Conservation (phyloP, 2,113 vertebrate genomes). For the Argyrosomus japonicus region DNA sequence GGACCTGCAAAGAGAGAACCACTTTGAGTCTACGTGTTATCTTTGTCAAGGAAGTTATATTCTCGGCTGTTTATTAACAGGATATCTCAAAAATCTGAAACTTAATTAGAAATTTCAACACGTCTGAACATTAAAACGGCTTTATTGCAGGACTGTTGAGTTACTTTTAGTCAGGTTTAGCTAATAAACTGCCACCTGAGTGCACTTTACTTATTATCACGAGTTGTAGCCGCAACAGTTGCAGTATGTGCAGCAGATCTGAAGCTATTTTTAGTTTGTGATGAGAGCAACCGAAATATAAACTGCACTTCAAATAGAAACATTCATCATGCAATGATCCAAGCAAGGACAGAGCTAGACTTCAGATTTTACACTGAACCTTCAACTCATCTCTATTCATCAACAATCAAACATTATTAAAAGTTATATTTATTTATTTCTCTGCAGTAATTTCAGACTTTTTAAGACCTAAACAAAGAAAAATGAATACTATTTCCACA, state of each 20-base stretch:
- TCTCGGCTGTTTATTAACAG: not conserved
- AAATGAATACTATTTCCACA: no score
- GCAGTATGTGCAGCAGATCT: not conserved
- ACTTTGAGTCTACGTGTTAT: not conserved
- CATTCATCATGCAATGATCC: not conserved
- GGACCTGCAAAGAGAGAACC: constrained; percentile 83
- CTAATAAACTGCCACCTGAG: no score
- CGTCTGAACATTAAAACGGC: no score
- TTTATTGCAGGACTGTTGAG: no score
- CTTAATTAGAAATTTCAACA: not conserved
- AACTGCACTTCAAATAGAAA: not conserved
- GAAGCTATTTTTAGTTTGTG: not conserved
- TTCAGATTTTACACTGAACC: not conserved
- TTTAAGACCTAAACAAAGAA: no score
- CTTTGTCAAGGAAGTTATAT: not conserved
- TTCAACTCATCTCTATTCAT: not conserved
- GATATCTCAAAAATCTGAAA: not conserved
- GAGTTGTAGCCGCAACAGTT: not conserved
- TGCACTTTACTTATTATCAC: not conserved
- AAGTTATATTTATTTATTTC: no score
- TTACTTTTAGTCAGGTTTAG: no score
- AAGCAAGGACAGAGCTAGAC: not conserved
- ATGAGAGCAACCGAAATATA: not conserved
- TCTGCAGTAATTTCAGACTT: no score
- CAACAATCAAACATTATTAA: no score